Evolutionary conservation across 2,113 vertebrate species (phyloP).

Genomic region (Peromyscus leucopus): DNA sequence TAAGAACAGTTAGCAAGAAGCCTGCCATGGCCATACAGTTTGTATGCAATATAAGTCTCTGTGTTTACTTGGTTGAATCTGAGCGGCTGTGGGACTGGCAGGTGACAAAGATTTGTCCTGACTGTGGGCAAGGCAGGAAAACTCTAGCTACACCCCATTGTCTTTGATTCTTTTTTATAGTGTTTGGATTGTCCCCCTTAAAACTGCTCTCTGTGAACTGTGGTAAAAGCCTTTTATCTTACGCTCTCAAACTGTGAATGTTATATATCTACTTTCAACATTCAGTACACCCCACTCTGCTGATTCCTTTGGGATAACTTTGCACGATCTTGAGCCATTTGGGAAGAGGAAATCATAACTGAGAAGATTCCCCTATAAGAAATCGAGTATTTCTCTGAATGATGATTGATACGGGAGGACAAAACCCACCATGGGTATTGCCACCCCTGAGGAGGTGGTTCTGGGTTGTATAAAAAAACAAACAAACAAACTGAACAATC

Average conservation of each 20-base stretch:
- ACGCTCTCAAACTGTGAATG: neutral
- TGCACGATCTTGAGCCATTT: neutral
- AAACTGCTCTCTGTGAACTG: neutral
- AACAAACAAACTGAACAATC: too few species aligned
- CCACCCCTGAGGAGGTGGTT: neutral
- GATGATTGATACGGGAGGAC: neutral
- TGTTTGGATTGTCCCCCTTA: neutral
- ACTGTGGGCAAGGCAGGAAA: too few species aligned
- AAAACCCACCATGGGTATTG: neutral
- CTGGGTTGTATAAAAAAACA: too few species aligned
- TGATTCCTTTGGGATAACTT: neutral
- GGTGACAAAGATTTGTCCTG: too few species aligned
- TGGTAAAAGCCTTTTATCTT: neutral
- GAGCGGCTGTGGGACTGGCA: too few species aligned
- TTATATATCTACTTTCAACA: neutral
- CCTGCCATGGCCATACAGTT: too few species aligned
- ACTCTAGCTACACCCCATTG: too few species aligned
- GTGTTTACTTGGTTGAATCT: too few species aligned
- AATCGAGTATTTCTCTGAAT: neutral
- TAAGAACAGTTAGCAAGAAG: too few species aligned
- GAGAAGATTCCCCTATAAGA: neutral
- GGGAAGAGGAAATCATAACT: neutral
- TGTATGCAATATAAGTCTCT: too few species aligned
- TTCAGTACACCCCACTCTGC: neutral
- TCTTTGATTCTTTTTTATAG: neutral